Evolutionary conservation across 2,113 vertebrate species (phyloP).

Genomic region (Puma concolor): DNA sequence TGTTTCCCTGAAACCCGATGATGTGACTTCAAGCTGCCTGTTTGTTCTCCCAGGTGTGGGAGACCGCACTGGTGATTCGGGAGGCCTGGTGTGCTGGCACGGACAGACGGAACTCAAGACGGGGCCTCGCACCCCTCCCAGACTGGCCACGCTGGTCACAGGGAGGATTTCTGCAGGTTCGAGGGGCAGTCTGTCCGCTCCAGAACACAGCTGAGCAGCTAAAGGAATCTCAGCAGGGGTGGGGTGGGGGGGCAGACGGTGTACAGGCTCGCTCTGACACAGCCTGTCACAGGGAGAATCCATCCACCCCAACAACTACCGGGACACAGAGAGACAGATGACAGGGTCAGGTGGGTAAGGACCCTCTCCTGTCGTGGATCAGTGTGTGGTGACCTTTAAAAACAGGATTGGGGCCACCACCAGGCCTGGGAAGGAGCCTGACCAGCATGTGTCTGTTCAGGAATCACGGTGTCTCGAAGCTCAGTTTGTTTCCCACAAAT

Average conservation of each 20-base stretch:
- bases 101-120: too few relatives aligned
- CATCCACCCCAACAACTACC: not conserved
- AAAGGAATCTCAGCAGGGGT: not conserved
- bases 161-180: not conserved
- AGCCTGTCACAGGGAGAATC: not conserved
- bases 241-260: not conserved
- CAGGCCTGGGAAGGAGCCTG: not conserved
- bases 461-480: accelerated
- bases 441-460: not conserved
- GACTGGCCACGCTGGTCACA: too few relatives aligned
- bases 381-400: accelerated
- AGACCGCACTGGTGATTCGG: not conserved
- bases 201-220: accelerated
- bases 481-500: too few relatives aligned
- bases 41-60: too few relatives aligned
- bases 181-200: accelerated
- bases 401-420: accelerated
- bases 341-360: too few relatives aligned
- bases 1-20: not conserved
- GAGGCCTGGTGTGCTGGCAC: too few relatives aligned
- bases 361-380: not conserved
- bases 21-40: not conserved
- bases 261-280: accelerated
- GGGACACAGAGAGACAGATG: not conserved
- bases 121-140: too few relatives aligned